These are phyloP conservation scores for Rhopilema esculentum DNA, from an alignment of 30 jellyfish, hydroid and myxozoan genomes.

Conservation along the genomic window DNA sequence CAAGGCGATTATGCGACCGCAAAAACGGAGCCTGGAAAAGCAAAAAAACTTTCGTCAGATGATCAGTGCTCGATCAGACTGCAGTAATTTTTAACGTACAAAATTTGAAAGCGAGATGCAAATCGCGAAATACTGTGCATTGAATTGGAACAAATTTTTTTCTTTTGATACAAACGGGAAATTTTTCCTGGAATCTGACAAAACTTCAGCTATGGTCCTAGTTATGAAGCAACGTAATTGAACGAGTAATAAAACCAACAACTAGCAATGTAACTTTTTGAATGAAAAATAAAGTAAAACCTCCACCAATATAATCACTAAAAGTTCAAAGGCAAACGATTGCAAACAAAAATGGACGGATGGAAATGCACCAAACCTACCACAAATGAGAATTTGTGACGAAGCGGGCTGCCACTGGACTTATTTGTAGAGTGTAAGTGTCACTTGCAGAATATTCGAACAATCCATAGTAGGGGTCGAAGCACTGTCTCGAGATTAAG, in stretches of 20 bases:
- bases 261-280: too few relatives aligned
- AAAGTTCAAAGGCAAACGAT: too few relatives aligned
- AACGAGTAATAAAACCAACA: too few relatives aligned
- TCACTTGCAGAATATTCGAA: conserved; percentile 98
- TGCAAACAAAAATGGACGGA: too few relatives aligned
- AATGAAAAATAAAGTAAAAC: too few relatives aligned
- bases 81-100: too few relatives aligned
- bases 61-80: too few relatives aligned
- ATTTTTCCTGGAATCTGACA: not conserved
- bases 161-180: not conserved
- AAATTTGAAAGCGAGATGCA: not conserved
- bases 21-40: conserved; percentile 88
- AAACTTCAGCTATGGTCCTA: too few relatives aligned
- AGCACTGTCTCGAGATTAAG: conserved; percentile 89
- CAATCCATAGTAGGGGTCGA: conserved; percentile 96
- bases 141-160: too few relatives aligned
- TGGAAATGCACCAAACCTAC: conserved; percentile 37
- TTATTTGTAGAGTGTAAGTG: conserved; percentile 95
- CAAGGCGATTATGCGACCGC: conserved; percentile 90
- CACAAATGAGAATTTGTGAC: conserved; percentile 61
- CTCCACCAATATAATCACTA: too few relatives aligned
- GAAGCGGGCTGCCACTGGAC: conserved; percentile 95
- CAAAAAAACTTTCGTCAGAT: not conserved
- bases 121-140: too few relatives aligned
- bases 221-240: too few relatives aligned